phyloP scores from a whole-genome alignment of 2,113 vertebrate species.

The Acanthochromis polyacanthus region DNA sequence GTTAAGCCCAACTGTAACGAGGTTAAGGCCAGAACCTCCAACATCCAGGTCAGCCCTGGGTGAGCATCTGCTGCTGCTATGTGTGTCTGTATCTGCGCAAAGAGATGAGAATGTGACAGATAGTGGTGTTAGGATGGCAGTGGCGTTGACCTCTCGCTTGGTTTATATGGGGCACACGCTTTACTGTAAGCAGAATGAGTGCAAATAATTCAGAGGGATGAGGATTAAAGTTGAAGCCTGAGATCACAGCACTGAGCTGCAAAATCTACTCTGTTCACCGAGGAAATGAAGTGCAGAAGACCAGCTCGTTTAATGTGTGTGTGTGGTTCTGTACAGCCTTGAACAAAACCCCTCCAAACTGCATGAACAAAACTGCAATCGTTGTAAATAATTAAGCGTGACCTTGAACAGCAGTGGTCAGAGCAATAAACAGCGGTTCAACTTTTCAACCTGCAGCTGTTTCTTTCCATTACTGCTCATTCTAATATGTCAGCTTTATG shows the following conservation, averaged over 20 bases:
- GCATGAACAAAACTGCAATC: not conserved
- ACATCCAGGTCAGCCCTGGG: constrained; percentile 9
- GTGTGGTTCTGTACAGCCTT: not conserved
- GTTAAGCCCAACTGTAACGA: not conserved
- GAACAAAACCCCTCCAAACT: not conserved
- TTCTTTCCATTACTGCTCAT: constrained; percentile 12
- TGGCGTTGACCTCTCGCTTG: constrained; percentile 20
- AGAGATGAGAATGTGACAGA: constrained; percentile 38
- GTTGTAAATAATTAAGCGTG: constrained; percentile 29
- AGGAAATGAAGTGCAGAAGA: not conserved
- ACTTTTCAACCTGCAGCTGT: constrained; percentile 34
- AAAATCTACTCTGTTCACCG: not conserved
- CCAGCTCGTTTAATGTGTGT: not conserved
- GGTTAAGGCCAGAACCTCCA: not conserved
- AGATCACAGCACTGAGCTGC: not conserved
- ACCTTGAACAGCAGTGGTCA: constrained; percentile 19
- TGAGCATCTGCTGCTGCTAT: constrained; percentile 31
- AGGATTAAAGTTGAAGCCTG: constrained; percentile 13
- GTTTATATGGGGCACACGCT: constrained; percentile 16
- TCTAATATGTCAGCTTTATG: constrained; percentile 7
- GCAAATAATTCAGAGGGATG: constrained; percentile 42
- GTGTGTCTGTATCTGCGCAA: not conserved
- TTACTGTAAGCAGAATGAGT: constrained; percentile 16
- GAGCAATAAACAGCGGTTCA: constrained; percentile 1
- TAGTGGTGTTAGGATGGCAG: constrained; percentile 16